Evolutionary conservation across 53 echinoderm and acorn worm genomes (phyloP).

Genomic region (Antedon mediterranea): DNA sequence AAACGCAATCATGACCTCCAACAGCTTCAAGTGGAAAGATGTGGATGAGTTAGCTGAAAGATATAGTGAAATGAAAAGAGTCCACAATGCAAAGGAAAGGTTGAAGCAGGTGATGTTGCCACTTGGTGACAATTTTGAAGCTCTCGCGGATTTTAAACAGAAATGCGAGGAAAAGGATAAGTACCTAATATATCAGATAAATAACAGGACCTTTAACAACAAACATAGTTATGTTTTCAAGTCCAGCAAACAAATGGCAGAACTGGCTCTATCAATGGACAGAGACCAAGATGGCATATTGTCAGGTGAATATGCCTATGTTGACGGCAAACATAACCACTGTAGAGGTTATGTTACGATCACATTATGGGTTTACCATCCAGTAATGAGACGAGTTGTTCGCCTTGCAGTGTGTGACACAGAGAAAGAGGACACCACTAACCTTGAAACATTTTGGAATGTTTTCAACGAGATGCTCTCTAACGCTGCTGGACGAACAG

Average conservation of each 20-base stretch:
- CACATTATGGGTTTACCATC: not conserved
- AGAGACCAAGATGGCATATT: not conserved
- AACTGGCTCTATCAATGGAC: not conserved
- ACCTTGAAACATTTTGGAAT: no score
- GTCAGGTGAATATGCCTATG: not conserved
- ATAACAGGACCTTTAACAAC: slow-evolving; percentile 17
- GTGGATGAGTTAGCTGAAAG: no score
- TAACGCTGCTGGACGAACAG: no score
- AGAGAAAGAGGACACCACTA: no score
- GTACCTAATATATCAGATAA: slow-evolving; percentile 13
- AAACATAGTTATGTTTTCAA: slow-evolving; percentile 19
- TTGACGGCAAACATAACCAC: not conserved
- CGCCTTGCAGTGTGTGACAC: no score
- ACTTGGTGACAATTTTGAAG: slow-evolving; percentile 17
- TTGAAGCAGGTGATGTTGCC: not conserved
- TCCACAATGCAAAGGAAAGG: no score
- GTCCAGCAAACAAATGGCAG: slow-evolving; percentile 16
- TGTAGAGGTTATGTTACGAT: not conserved
- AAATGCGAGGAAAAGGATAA: slow-evolving; percentile 11
- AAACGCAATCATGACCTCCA: no score
- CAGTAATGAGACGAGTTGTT: not conserved
- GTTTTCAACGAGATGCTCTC: no score
- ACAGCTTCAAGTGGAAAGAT: no score
- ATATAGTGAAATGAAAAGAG: no score
- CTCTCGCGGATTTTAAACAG: slow-evolving; percentile 7